Evolutionary conservation across 2,797 vertebrate species (phyloP).

Genomic region (Nyctibius grandis): DNA sequence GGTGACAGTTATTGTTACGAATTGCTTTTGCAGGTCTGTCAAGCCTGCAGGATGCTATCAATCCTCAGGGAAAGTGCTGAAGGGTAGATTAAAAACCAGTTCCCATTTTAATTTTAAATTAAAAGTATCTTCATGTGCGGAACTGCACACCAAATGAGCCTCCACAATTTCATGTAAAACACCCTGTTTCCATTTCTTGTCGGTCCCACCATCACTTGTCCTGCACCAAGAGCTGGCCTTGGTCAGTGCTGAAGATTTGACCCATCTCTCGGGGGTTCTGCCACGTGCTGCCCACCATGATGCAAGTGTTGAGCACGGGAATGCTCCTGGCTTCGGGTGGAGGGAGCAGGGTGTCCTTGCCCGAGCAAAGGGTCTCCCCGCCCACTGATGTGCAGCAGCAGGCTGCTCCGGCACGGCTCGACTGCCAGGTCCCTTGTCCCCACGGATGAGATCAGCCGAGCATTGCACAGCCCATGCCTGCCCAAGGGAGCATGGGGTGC

Average conservation of each 20-base stretch:
- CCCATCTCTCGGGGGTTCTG: neutral
- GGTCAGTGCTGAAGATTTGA: neutral
- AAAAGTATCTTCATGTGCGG: neutral
- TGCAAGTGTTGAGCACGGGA: too few relatives aligned
- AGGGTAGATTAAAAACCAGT: neutral
- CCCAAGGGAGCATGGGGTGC: neutral
- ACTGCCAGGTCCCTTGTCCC: neutral
- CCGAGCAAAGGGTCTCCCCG: neutral
- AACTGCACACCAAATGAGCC: neutral
- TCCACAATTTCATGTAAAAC: neutral
- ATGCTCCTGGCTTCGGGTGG: neutral
- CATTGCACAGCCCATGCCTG: neutral
- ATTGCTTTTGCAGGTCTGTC: neutral
- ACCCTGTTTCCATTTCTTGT: neutral
- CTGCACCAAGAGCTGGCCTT: neutral
- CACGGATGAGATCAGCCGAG: neutral
- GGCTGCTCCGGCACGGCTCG: neutral
- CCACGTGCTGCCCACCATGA: accelerated
- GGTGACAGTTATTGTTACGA: neutral
- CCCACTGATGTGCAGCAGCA: neutral
- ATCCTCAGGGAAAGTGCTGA: neutral
- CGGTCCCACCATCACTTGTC: neutral
- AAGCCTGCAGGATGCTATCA: neutral
- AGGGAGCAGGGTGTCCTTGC: neutral
- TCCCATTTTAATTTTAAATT: neutral